Evolutionary conservation across 2,888 invertebrate species (phyloP).

Genomic region (Trichopoda pennipes): DNA sequence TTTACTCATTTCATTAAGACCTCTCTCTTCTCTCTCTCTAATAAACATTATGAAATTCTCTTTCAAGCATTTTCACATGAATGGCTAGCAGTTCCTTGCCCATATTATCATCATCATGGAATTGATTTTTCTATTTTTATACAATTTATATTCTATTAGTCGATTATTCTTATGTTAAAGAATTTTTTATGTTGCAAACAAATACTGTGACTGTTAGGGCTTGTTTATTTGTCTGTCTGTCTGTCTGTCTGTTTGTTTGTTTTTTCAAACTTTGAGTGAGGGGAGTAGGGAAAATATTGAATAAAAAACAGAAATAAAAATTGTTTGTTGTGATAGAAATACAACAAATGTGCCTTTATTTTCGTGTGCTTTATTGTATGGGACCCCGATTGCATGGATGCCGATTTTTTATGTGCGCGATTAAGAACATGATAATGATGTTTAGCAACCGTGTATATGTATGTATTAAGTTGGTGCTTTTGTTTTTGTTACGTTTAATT

Average conservation of each 20-base stretch:
- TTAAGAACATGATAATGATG: slow-evolving; percentile 59
- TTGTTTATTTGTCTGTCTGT: slow-evolving; percentile 6
- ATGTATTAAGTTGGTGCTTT: slow-evolving; percentile 38
- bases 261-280: slow-evolving; percentile 13
- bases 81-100: slow-evolving; percentile 56
- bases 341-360: slow-evolving; percentile 35
- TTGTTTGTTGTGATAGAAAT: slow-evolving; percentile 60
- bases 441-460: slow-evolving; percentile 47
- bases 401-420: slow-evolving; percentile 56
- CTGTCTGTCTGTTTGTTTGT: slow-evolving; percentile 1
- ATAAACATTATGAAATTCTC: neutral
- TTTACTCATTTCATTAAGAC: slow-evolving; percentile 3
- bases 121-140: slow-evolving; percentile 72
- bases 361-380: slow-evolving; percentile 15
- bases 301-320: slow-evolving; percentile 28
- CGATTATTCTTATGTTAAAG: slow-evolving; percentile 60
- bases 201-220: slow-evolving; percentile 24
- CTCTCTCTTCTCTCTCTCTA: neutral
- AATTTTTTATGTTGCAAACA: slow-evolving; percentile 60
- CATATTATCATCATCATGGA: slow-evolving; percentile 62
- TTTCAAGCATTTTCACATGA: slow-evolving; percentile 56
- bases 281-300: slow-evolving; percentile 22
- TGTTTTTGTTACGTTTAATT: slow-evolving; percentile 52
- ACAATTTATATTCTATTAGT: slow-evolving; percentile 38
- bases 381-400: slow-evolving; percentile 46